These are phyloP conservation scores for Mesoclemmys tuberculata DNA, from an alignment of 2,113 vertebrate species.

Conservation along the genomic window DNA sequence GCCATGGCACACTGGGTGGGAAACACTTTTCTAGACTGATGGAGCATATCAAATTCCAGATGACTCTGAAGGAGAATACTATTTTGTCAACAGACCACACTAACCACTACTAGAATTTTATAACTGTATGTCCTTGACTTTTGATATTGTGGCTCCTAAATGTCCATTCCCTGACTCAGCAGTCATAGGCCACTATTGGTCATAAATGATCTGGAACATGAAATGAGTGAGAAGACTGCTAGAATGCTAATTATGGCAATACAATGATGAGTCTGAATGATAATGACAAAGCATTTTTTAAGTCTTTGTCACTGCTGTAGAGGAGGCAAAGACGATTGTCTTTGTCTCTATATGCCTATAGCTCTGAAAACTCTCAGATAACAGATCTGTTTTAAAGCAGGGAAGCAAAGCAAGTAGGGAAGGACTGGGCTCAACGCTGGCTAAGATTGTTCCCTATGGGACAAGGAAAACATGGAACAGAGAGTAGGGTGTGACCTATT, in stretches of 20 bases:
- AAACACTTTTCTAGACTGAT: not conserved
- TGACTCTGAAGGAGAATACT: not conserved
- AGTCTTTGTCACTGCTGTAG: not conserved
- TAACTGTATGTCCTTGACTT: not conserved
- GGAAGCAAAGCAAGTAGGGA: not conserved
- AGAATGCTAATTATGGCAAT: not conserved
- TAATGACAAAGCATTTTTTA: not conserved
- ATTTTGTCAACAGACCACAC: not conserved
- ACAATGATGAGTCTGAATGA: not conserved
- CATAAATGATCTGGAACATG: not conserved
- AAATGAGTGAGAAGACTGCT: not conserved
- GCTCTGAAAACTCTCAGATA: not conserved
- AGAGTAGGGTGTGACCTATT: not conserved
- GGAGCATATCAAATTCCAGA: not conserved
- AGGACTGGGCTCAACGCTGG: not conserved
- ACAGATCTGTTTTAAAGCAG: not conserved
- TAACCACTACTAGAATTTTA: not conserved
- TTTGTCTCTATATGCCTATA: not conserved
- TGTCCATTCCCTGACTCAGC: not conserved
- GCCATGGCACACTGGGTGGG: no score
- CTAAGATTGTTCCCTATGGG: not conserved
- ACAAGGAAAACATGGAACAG: not conserved
- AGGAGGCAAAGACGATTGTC: not conserved
- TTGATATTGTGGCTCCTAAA: not conserved
- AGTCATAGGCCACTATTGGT: not conserved